Base-by-base conservation (phyloP, 2,113 vertebrate genomes). In the Ciconia maguari region DNA sequence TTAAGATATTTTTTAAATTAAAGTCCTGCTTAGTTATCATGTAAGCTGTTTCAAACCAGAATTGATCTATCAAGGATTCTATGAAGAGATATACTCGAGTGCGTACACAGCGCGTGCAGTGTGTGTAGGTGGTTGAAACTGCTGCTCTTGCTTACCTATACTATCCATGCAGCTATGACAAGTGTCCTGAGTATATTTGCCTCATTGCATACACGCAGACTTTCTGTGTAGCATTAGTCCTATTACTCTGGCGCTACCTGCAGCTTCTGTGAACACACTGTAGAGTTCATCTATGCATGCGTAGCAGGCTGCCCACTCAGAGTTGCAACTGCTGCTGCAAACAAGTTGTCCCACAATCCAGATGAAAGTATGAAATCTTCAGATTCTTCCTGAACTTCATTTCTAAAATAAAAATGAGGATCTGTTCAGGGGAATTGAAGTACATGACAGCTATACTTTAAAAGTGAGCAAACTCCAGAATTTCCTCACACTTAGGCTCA, bases 271-370 rank as follows among this genome's bases (percentile, higher is more conserved):
- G 54, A 24, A 24, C 30, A 21, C 20, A 2, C 46, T 4, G 14
- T 4, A 7, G 20, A 12, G 17, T 46, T 54, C 54, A 13, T 5
- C n/a, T 32, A 0, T 5, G 44, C 5, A 3, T 7, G 8, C 7
- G 4, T 1, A 22, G 78, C 34, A 18, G 21, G 24, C 51, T 52
- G 71, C 58, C 22, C 8, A 8, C 76, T 34, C 25, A 5, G 19
- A 13, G 6, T 6, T 38, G 16, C 52, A n/a, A 5, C 64, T 30
- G 51, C 74, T 68, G 61, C 74, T 14, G 18, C 79, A 32, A 26
- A 30, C 34, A 9, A 16, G 13, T 22, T 14, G 7, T 55, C 48
- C 44, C 54, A 48, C 26, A 22, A 9, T 26, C 18, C 26, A 46
- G 48, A 10, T 20, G 21, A 5, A 36, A 42, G 44, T 6, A 11